Evolutionary conservation across 2,113 vertebrate genomes (phyloP).

Genomic region (Chinchilla lanigera): DNA sequence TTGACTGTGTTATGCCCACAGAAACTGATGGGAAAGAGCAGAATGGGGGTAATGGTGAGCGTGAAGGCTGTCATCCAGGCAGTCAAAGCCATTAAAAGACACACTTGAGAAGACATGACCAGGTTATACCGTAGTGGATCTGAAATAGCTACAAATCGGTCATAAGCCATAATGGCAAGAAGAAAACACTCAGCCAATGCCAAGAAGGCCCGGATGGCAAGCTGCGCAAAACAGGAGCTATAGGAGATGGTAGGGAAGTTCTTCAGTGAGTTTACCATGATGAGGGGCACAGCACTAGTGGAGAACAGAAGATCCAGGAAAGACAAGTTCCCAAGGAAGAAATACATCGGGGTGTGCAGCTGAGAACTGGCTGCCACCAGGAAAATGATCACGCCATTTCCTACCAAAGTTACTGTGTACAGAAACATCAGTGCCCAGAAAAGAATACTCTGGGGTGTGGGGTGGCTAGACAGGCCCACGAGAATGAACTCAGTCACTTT

Average conservation of each 20-base stretch:
- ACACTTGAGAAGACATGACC: slow-evolving; percentile 35
- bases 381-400: slow-evolving; percentile 55
- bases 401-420: slow-evolving; percentile 36
- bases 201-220: slow-evolving; percentile 42
- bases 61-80: slow-evolving; percentile 27
- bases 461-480: slow-evolving; percentile 39
- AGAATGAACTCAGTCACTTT: slow-evolving; percentile 67
- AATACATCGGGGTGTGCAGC: slow-evolving; percentile 51
- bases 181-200: slow-evolving; percentile 50
- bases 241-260: slow-evolving; percentile 59
- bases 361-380: slow-evolving; percentile 33
- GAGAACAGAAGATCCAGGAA: slow-evolving; percentile 59
- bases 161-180: slow-evolving; percentile 67
- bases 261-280: slow-evolving; percentile 3
- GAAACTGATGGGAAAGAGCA: slow-evolving; percentile 57
- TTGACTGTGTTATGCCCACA: slow-evolving; percentile 26
- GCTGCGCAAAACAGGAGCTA: slow-evolving; percentile 40
- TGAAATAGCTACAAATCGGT: slow-evolving; percentile 62
- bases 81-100: neutral
- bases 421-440: slow-evolving; percentile 50
- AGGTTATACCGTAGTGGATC: slow-evolving; percentile 45
- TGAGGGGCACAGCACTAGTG: slow-evolving; percentile 32
- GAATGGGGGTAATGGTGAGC: slow-evolving; percentile 5
- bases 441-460: slow-evolving; percentile 33
- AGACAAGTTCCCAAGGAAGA: slow-evolving; percentile 60